Base-by-base conservation (phyloP, 2,888 invertebrate species). In the Ceraclea dissimilis region DNA sequence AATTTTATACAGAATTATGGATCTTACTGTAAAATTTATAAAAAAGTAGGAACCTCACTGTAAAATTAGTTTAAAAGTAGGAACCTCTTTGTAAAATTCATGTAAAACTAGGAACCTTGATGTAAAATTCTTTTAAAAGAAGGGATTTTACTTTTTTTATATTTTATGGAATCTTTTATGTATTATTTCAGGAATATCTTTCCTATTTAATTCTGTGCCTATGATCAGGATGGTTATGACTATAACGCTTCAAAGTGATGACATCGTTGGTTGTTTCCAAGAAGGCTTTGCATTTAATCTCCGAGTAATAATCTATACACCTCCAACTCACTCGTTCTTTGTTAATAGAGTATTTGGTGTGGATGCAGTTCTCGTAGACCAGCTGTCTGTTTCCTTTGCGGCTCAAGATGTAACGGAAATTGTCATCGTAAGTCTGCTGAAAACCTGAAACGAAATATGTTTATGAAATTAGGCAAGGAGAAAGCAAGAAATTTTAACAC, bases 211-310 rank as follows among this genome's bases (percentile, higher is more conserved):
- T 52, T 46, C 56, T 62, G 33, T 56, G 54, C 10, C 46, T 22
- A 43, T 62, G 62, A 50, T 62, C 60, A 20, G 53, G 31, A 44
- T 62, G 62, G 19, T 62, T 60, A 39, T 62, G 62, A 16, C n/a
- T n/a, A 39, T 54, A 48, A 17, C 54, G 49, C 8, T 34, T 16
- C 1, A 33, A 46, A 2, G 56, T 44, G 2, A 60, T 20, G 6
- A 17, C 34, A 54, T 56, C 51, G 20, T 50, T 33, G 18, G 49
- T 39, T 10, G 62, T 62, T 19, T 60, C 54, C 8, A 60, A 1
- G 21, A 54, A 39, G 5, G 52, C 62, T 51, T 58, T 62, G 26
- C 62, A 62, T 43, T 60, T 60, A 2, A 46, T 16, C 8, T 60
- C 60, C 10, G 58, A 43, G 19, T 62, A 62, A 44, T 62, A 62